Conservation (phyloP, 2,113 vertebrate species). For the Cisticola juncidis region DNA sequence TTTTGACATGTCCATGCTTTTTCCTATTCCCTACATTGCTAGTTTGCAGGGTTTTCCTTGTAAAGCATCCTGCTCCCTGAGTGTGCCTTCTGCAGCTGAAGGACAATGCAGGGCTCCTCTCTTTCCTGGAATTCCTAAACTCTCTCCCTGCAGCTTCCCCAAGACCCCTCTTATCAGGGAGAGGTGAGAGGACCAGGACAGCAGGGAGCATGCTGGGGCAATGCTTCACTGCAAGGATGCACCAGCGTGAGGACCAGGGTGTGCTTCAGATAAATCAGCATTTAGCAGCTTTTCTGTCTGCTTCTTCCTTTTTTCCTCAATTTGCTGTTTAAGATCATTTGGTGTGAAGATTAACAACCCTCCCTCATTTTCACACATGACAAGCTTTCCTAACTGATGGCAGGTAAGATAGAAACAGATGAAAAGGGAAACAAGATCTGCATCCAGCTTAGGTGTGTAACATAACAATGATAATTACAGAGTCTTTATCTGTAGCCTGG, state of each 20-base stretch:
- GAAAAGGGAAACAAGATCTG: not conserved
- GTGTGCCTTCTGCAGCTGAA: not conserved
- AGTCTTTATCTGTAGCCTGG: not conserved
- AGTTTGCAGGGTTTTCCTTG: not conserved
- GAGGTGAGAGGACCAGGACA: not conserved
- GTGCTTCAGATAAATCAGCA: not conserved
- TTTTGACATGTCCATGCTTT: accelerated
- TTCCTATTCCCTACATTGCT: not conserved
- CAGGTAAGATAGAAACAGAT: not conserved
- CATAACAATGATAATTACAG: not conserved
- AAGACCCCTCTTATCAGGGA: not conserved
- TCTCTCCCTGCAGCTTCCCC: not conserved
- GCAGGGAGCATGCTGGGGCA: not conserved
- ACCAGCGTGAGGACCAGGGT: not conserved
- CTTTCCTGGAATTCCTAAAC: not conserved
- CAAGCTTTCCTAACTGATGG: not conserved
- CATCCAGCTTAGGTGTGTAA: not conserved
- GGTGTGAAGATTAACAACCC: not conserved
- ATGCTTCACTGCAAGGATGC: not conserved
- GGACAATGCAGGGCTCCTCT: not conserved
- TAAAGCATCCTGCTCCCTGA: not conserved
- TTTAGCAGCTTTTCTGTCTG: not conserved
- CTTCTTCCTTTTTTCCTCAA: not conserved
- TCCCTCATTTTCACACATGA: not conserved
- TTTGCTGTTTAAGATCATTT: not conserved